Evolutionary conservation across 2,797 vertebrate species (phyloP), one percentile per base, ranked within the genome.

Genomic region (Otus scops): DNA sequence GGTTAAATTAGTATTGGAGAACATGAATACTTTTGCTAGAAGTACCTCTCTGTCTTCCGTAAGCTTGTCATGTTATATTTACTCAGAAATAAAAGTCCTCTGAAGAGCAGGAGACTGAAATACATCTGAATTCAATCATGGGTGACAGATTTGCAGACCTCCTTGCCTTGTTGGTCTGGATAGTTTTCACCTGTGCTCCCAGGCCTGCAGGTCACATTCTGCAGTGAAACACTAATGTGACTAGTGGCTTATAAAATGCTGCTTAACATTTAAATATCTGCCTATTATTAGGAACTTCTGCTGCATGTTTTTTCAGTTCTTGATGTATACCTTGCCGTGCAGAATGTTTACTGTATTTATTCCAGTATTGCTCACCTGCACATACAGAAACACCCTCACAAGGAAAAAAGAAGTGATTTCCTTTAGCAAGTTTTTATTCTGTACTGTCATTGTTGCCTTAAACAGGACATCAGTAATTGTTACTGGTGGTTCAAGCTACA

Each of bases 1-100:
- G 47, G 82, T 89, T 94, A 80, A 75, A 93, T 92, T 88, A 91
- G 51, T 94, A 71, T 59, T 68, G 67, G 68, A 92, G 80, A 79
- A 53, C 48, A 70, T 51, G 85, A 93, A 68, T 71, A 43, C 70
- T 81, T 93, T 43, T 90, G 68, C 61, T 88, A 78, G 87, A 95
- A 95, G 76, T 89, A 64, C 59, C 17, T 71, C 54, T 65, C 47
- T 90, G 59, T 65, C 59, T 92, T 87, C 51, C 63, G 27, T 88
- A 94, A 85, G 22, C 60, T 71, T 77, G 54, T 92, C 15, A 32
- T 47, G 53, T 83, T 85, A 39, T 53, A 74, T 26, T 64, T 92
- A 41, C 28, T 61, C 51, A 63, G 76, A 88, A 92, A 68, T 69
- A 57, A 65, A 88, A 88, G 56, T 80, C 84, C 38, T 71, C 63